Base-by-base conservation (phyloP, 2,797 vertebrate genomes). In the Oryzias sinensis region DNA sequence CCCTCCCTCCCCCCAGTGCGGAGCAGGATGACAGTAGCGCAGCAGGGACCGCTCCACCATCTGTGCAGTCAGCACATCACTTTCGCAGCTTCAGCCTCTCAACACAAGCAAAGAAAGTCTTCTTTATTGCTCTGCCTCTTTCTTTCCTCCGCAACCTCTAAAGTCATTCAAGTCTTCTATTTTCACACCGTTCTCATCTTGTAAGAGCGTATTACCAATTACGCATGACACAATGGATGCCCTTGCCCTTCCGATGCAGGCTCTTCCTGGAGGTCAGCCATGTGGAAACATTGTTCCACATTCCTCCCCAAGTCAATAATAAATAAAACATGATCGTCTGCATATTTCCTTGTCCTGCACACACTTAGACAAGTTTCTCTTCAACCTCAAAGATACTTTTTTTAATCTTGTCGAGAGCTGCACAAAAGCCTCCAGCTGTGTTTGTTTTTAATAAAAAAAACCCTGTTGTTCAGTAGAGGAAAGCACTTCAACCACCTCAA, bases 251-350 rank as follows among this genome's bases (percentile, higher is more conserved):
- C 77, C 81, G 77, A 79, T 3, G 0, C 65, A 2, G 45, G 58
- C 69, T 80, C 84, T 37, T 87, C 80, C 80, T 87, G 76, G 78
- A 78, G 83, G 84, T 88, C 87, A 86, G 84, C 74, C 85, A 87
- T 82, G 91, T 82, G 81, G 88, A 92, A 92, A 92, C 89, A 91
- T 92, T 89, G 91, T 88, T 89, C 91, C 86, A 91, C 87, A 90
- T 91, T 91, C 84, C 74, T 85, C 82, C 86, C 84, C 75, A 71
- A 81, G 87, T 85, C 86, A 88, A 88, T 86, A 84, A 86, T 91
- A 90, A 92, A 93, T 93, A 90, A 91, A 91, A 91, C 84, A 91
- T 85, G 75, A 79, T 66, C 25, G 63, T 55, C 60, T 74, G 72
- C 60, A 24, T 81, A 74, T 77, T 77, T 62, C 46, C 65, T 66